Conservation (phyloP, 2,113 vertebrate species). For the Hippocampus abdominalis region DNA sequence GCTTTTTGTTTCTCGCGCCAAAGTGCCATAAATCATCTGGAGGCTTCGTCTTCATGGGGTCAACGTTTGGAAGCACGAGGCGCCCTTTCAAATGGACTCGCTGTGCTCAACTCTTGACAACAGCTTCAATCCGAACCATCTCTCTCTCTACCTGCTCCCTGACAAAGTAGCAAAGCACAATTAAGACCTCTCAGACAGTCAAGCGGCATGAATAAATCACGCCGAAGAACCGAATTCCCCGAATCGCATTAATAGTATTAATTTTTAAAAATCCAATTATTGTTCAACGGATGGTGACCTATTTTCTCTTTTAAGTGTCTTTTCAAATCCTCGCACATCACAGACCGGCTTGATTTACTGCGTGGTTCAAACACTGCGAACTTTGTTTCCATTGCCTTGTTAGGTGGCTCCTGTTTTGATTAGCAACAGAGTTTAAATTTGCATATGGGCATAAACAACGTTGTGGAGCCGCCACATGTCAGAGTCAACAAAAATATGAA, state of each 20-base stretch:
- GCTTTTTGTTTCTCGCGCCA: conserved; percentile 56
- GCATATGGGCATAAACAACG: not conserved
- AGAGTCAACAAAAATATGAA: no score
- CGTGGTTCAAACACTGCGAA: not conserved
- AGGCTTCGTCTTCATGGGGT: conserved; percentile 49
- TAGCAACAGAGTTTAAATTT: not conserved
- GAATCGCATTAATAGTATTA: conserved; percentile 69
- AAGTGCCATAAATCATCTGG: conserved; percentile 55
- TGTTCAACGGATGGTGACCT: conserved; percentile 64
- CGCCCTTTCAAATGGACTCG: conserved; percentile 36
- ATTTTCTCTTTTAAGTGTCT: conserved; percentile 64
- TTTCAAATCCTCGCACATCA: conserved; percentile 48
- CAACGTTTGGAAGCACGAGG: conserved; percentile 22
- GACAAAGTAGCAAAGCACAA: conserved; percentile 42
- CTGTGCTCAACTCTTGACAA: conserved; percentile 13
- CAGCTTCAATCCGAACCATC: not conserved
- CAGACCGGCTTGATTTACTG: conserved; percentile 5
- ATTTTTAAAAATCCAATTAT: conserved; percentile 79
- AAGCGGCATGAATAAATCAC: conserved; percentile 65
- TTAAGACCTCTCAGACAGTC: conserved; percentile 58
- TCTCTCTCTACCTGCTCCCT: conserved; percentile 8
- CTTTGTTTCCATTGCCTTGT: not conserved
- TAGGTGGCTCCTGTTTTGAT: not conserved
- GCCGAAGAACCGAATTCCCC: conserved; percentile 64
- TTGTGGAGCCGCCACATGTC: not conserved